A percentile compares a stretch with the other conserved stretches of the same genome.
These are phyloP conservation scores for Potamarius usumacintae DNA, from an alignment of 2,113 vertebrate species.

Conservation along the genomic window DNA sequence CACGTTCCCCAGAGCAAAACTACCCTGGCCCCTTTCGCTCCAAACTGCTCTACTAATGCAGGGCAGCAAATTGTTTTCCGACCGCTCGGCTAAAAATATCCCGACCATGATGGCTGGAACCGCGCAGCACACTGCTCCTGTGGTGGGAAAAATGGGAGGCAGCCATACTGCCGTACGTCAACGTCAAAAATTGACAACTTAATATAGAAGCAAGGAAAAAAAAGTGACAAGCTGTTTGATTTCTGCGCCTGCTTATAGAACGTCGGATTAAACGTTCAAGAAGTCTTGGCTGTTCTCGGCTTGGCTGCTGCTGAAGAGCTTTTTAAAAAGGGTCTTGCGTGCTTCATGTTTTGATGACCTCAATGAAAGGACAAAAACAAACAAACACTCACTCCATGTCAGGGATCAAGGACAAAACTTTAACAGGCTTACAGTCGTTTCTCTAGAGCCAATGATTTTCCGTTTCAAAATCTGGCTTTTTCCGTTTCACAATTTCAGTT, in stretches of 20 bases:
- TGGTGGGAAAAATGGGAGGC: slow-evolving; percentile 20
- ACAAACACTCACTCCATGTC: not conserved
- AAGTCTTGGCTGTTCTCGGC: slow-evolving; percentile 9
- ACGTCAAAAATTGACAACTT: slow-evolving; percentile 19
- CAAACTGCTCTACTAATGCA: slow-evolving; percentile 14
- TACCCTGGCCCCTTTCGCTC: not conserved
- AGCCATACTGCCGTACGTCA: not conserved
- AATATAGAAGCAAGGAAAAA: not conserved
- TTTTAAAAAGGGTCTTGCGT: slow-evolving; percentile 11
- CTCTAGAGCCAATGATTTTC: too few relatives aligned
- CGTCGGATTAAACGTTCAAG: not conserved
- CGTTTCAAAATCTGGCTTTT: too few relatives aligned
- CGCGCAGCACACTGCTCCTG: slow-evolving; percentile 19
- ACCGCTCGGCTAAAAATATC: slow-evolving; percentile 50
- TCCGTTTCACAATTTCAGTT: too few relatives aligned
- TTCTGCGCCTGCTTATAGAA: not conserved
- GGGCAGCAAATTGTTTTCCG: slow-evolving; percentile 39
- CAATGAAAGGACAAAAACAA: not conserved
- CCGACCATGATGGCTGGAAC: slow-evolving; percentile 25
- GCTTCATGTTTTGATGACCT: not conserved
- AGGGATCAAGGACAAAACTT: slow-evolving; percentile 34
- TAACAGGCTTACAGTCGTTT: slow-evolving; percentile 12
- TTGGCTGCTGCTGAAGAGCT: not conserved
- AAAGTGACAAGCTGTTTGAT: slow-evolving; percentile 11
- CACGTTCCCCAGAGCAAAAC: slow-evolving; percentile 13